phyloP scores from a whole-genome alignment of 92 coral and sea anemone species.

The Epizoanthus rinbou region DNA sequence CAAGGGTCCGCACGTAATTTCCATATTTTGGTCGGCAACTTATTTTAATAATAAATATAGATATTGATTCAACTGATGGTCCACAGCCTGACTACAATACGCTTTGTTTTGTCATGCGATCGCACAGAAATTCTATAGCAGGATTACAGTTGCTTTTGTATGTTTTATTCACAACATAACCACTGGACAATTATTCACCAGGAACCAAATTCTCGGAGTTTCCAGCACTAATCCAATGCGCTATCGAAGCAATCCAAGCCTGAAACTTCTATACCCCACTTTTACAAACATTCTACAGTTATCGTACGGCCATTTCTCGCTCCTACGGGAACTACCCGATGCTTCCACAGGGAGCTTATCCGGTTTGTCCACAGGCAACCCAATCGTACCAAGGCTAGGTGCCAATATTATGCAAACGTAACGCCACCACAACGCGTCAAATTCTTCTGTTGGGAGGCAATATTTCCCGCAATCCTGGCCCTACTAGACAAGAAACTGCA shows the following conservation, averaged over 20 bases:
- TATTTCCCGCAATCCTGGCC: conserved; percentile 39
- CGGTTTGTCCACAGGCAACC: conserved; percentile 34
- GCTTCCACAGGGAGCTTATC: conserved; percentile 5
- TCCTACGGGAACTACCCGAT: conserved; percentile 27
- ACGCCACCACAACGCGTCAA: conserved; percentile 29
- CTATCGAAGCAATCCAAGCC: conserved; percentile 7
- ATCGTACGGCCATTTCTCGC: conserved; percentile 31
- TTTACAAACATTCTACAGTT: conserved; percentile 12
- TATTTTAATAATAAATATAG: too few relatives aligned
- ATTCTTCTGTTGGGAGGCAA: conserved; percentile 43
- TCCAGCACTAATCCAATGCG: background rate
- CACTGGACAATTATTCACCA: conserved; percentile 24
- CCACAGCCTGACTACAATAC: too few relatives aligned
- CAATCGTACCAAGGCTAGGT: conserved; percentile 18
- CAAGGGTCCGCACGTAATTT: too few relatives aligned
- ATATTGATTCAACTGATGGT: too few relatives aligned
- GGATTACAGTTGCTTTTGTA: too few relatives aligned
- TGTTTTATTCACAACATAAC: too few relatives aligned
- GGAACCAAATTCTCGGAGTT: conserved; percentile 34
- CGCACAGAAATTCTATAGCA: too few relatives aligned
- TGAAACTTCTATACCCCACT: conserved; percentile 26
- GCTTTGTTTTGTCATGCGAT: too few relatives aligned
- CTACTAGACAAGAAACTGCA: conserved; percentile 9
- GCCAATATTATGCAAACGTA: conserved; percentile 29
- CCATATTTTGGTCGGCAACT: too few relatives aligned